phyloP scores from a whole-genome alignment of 2,888 invertebrate species.

The Andrena hattorfiana region DNA sequence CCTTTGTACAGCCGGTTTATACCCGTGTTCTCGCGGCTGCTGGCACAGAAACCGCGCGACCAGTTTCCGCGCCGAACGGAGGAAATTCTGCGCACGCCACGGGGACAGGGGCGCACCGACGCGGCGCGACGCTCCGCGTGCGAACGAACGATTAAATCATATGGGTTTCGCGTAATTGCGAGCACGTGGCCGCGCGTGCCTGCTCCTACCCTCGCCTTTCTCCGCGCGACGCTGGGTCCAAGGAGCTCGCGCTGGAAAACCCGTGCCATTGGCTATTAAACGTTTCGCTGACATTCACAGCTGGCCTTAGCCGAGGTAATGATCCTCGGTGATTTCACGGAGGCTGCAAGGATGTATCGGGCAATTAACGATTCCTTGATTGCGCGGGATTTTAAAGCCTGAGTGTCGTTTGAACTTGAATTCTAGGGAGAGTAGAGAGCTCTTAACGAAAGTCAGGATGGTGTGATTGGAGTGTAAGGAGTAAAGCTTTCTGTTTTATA shows the following conservation, averaged over 20 bases:
- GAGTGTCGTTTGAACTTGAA: no score
- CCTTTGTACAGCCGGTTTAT: constrained; percentile 34
- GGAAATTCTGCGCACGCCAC: not conserved
- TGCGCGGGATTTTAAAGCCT: not conserved
- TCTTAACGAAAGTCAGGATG: no score
- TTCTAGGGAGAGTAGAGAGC: no score
- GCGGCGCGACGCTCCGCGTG: constrained; percentile 11
- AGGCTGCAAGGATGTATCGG: constrained; percentile 17
- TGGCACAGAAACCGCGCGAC: constrained; percentile 3
- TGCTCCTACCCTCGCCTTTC: not conserved
- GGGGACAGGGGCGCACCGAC: not conserved
- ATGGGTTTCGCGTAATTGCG: constrained; percentile 50
- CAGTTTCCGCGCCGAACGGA: constrained; percentile 15
- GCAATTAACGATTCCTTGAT: constrained; percentile 26
- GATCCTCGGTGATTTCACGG: constrained; percentile 38
- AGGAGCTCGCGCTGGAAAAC: constrained; percentile 34
- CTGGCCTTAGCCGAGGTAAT: constrained; percentile 65
- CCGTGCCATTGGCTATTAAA: constrained; percentile 68
- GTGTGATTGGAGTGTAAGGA: no score
- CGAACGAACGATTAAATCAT: constrained; percentile 60
- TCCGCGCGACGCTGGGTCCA: not conserved
- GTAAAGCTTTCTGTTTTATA: no score
- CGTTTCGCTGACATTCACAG: constrained; percentile 69
- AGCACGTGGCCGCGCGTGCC: constrained; percentile 32
- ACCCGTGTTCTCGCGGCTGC: constrained; percentile 34